Conservation (phyloP, 1,140 invertebrate species). For the Papilio aristodemus region DNA sequence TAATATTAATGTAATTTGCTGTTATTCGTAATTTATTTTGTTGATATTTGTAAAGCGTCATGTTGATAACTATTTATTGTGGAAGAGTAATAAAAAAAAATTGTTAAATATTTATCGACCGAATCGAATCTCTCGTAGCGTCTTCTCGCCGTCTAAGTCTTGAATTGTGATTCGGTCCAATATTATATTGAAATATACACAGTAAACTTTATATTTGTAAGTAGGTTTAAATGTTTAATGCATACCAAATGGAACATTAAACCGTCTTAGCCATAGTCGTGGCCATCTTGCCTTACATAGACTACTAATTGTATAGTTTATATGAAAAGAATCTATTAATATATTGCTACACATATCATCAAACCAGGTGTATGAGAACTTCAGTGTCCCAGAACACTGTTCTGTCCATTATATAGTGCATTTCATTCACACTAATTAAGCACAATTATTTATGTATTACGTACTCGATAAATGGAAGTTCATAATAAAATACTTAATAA, state of each 20-base stretch:
- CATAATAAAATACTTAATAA: conserved; percentile 74
- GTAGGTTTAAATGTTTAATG: conserved; percentile 66
- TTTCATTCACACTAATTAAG: conserved; percentile 76
- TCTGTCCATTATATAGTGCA: conserved; percentile 74
- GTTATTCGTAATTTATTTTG: conserved; percentile 81
- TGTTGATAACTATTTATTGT: conserved; percentile 80
- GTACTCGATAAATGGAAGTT: conserved; percentile 64
- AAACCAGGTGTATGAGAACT: conserved; percentile 44
- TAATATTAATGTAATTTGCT: conserved; percentile 76
- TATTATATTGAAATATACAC: conserved; percentile 73
- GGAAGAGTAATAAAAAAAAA: conserved; percentile 73
- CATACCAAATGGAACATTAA: conserved; percentile 66
- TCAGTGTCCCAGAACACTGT: conserved; percentile 48
- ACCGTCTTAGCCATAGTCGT: conserved; percentile 69
- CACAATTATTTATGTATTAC: conserved; percentile 73
- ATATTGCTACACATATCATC: conserved; percentile 50
- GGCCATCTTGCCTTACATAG: conserved; percentile 76
- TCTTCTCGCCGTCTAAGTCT: conserved; percentile 39
- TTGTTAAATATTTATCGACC: conserved; percentile 75
- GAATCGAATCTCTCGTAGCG: conserved; percentile 56
- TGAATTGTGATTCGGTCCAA: conserved; percentile 46
- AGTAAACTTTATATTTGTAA: conserved; percentile 62
- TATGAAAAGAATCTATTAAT: conserved; percentile 42
- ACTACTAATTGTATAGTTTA: conserved; percentile 45
- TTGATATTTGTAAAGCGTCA: conserved; percentile 80